These are phyloP conservation scores for Coreius guichenoti DNA, from an alignment of 2,797 vertebrate species.

Conservation along the genomic window DNA sequence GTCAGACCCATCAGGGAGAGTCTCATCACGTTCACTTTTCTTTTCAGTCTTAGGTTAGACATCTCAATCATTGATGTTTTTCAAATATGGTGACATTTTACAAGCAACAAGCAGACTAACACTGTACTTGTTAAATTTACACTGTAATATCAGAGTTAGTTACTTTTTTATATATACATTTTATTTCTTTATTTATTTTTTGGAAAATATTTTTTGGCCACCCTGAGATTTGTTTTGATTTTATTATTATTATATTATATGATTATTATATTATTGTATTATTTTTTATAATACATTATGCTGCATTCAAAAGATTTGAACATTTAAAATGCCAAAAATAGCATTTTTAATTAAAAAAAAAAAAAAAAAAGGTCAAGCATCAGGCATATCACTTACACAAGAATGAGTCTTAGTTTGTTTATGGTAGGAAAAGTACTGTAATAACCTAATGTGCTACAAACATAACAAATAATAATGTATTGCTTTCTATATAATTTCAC, in stretches of 20 bases:
- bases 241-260: neutral
- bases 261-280: neutral
- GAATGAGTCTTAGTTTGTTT: neutral
- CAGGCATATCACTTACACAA: neutral
- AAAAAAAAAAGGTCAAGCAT: neutral
- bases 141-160: too few relatives aligned
- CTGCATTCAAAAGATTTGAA: neutral
- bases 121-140: neutral
- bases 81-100: neutral
- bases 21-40: neutral
- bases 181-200: too few relatives aligned
- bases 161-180: too few relatives aligned
- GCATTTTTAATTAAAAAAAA: neutral
- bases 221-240: neutral
- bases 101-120: too few relatives aligned
- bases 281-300: neutral
- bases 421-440: neutral
- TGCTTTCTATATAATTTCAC: neutral
- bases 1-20: neutral
- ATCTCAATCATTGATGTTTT: neutral
- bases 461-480: too few relatives aligned
- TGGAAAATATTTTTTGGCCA: too few relatives aligned
- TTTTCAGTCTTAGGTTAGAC: neutral
- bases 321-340: neutral
- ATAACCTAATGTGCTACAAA: too few relatives aligned